phyloP scores from a whole-genome alignment of 2,797 vertebrate genomes.

The Hephaestus fuliginosus region DNA sequence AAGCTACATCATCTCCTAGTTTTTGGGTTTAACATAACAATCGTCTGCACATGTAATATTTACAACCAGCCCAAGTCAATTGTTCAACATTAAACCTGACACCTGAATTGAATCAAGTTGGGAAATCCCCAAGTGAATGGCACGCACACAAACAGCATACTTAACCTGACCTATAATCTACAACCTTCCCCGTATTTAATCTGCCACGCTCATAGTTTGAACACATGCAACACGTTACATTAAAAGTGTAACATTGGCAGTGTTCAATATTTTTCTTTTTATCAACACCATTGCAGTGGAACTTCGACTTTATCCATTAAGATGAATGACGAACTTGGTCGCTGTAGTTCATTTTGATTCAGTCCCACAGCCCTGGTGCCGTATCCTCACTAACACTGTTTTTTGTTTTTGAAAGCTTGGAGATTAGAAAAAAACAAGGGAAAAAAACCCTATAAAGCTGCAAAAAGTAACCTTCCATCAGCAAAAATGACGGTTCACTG shows the following conservation, averaged over 20 bases:
- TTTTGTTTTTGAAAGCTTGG: too few relatives aligned
- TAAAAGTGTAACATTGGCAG: constrained; percentile 2
- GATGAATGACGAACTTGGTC: not conserved
- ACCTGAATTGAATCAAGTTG: not conserved
- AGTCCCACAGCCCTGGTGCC: not conserved
- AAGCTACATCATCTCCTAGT: not conserved
- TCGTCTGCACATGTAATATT: not conserved
- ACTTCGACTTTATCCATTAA: not conserved
- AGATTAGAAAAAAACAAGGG: too few relatives aligned
- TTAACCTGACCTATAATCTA: not conserved
- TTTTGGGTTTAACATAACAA: not conserved
- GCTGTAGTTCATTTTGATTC: not conserved
- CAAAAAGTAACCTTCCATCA: not conserved
- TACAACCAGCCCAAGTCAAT: not conserved
- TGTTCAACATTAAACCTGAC: not conserved
- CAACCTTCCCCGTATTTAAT: not conserved
- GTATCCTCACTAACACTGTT: not conserved
- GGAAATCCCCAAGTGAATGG: not conserved
- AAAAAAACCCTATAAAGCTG: not conserved
- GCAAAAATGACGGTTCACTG: not conserved
- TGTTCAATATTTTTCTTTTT: not conserved
- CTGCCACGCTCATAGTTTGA: not conserved
- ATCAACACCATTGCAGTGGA: not conserved
- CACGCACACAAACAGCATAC: not conserved
- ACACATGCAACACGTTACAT: not conserved